Percentiles rank a stretch among this genome's conserved stretches.
phyloP scores from a whole-genome alignment of 2,797 vertebrate species.

The Phalloptychus januarius region DNA sequence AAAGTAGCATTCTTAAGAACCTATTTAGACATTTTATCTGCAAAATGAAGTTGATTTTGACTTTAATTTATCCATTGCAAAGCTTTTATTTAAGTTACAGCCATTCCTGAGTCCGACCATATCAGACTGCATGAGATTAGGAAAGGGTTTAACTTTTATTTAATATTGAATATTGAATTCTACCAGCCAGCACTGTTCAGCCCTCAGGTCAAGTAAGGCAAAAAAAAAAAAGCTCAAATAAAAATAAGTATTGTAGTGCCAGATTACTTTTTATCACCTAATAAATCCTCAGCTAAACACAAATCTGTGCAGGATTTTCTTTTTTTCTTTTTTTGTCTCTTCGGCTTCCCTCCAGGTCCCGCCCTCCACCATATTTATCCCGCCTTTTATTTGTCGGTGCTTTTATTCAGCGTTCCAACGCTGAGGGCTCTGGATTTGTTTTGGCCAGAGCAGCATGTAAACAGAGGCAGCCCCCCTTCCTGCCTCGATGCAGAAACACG shows the following conservation, averaged over 20 bases:
- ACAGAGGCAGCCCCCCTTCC: not conserved
- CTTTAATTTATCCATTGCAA: not conserved
- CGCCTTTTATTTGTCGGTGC: not conserved
- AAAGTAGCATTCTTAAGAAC: not conserved
- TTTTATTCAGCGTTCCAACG: not conserved
- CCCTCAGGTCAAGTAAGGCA: not conserved
- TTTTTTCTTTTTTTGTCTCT: not conserved
- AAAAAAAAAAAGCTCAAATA: not conserved
- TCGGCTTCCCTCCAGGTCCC: not conserved
- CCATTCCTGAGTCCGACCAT: not conserved
- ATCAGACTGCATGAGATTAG: not conserved
- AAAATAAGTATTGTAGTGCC: not conserved
- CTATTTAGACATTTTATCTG: not conserved
- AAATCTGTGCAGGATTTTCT: not conserved
- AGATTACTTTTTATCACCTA: not conserved
- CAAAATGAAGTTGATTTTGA: not conserved
- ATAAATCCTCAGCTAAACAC: not conserved
- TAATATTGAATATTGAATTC: not conserved
- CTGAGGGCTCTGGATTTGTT: not conserved
- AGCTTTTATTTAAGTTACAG: not conserved
- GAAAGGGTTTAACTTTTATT: not conserved
- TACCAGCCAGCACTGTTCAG: not conserved
- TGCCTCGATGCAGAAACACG: not conserved
- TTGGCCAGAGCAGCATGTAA: not conserved
- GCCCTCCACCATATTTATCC: not conserved